Conservation (phyloP, 1,140 invertebrate genomes). For the Schlechtendalia chinensis region DNA sequence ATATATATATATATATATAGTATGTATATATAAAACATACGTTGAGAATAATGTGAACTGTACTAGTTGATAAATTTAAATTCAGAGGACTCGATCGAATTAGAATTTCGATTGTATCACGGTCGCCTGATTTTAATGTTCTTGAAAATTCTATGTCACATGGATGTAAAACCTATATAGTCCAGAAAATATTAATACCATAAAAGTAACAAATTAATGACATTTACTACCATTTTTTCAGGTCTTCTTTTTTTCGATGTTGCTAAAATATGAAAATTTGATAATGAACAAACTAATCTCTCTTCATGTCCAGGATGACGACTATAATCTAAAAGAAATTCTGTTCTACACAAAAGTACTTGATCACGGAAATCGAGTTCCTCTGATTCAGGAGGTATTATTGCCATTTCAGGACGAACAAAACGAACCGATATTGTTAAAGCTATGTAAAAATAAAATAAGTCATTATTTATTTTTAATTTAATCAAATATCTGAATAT, state of each 20-base stretch:
- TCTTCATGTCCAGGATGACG: slow-evolving; percentile 64
- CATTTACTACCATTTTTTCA: slow-evolving; percentile 23
- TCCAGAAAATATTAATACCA: not conserved
- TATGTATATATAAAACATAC: slow-evolving; percentile 55
- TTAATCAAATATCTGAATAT: not conserved
- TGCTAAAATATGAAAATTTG: slow-evolving; percentile 69
- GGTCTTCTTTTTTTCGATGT: slow-evolving; percentile 51
- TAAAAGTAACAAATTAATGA: not conserved
- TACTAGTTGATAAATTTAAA: slow-evolving; percentile 71
- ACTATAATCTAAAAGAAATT: slow-evolving; percentile 72
- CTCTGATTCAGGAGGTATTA: slow-evolving; percentile 65
- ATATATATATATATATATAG: not conserved
- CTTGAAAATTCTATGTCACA: slow-evolving; percentile 72
- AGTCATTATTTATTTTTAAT: not conserved
- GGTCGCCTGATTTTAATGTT: slow-evolving; percentile 63
- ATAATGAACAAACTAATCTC: slow-evolving; percentile 65
- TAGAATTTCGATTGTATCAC: slow-evolving; percentile 62
- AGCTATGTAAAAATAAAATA: slow-evolving; percentile 55
- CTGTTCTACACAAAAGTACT: slow-evolving; percentile 70
- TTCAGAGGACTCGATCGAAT: slow-evolving; percentile 67
- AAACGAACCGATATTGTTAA: slow-evolving; percentile 69
- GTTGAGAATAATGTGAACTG: slow-evolving; percentile 67
- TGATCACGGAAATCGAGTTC: slow-evolving; percentile 39
- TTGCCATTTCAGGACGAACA: slow-evolving; percentile 75
- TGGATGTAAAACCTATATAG: slow-evolving; percentile 62